Evolutionary conservation across 2,797 vertebrate species (phyloP), one percentile per base, ranked within the genome.

Genomic region (Sciurus carolinensis): DNA sequence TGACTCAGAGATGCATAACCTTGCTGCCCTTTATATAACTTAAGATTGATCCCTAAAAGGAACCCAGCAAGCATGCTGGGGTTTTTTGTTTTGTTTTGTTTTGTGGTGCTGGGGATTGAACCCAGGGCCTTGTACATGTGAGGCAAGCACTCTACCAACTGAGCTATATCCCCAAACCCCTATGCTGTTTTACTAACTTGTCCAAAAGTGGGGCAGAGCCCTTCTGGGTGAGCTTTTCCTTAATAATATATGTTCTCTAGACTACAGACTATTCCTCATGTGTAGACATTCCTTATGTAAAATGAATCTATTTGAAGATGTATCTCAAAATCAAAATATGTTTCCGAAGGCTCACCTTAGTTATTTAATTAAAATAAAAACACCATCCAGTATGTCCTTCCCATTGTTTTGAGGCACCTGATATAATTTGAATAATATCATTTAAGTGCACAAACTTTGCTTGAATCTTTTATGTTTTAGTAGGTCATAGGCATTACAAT

Each of bases 361-460:
- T 90, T 96, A 75, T 69, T 33, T 50, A 54, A 14, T 44, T 94
- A 64, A 89, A 83, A 26, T 15, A 57, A 67, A 83, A 83, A 59
- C 20, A 42, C n/a, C 28, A 66, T 52, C 62, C 42, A 62, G 54
- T 69, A 39, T 52, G 7, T 52, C 64, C 20, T 87, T 89, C 39
- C 11, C 20, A 20, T 54, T 97, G 39, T 97, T 52, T 91, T 95
- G 82, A 94, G 54, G 76, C 42, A 94, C 71, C 91, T 92, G 64
- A 95, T 79, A 28, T 28, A 90, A 80, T 92, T 87, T 90, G 91
- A 88, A 14, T 77, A 11, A n/a, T 72, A 71, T 89, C 75, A 47
- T 62, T 94, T 66, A 95, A 96, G 67, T 24, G 50, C 26, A 13
- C 20, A 79, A 76, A 54, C 54, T 95, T n/a, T 67, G 54, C 73